These are phyloP conservation scores for Pollachius pollachius DNA, from an alignment of 2,113 vertebrate species.

Conservation along the genomic window DNA sequence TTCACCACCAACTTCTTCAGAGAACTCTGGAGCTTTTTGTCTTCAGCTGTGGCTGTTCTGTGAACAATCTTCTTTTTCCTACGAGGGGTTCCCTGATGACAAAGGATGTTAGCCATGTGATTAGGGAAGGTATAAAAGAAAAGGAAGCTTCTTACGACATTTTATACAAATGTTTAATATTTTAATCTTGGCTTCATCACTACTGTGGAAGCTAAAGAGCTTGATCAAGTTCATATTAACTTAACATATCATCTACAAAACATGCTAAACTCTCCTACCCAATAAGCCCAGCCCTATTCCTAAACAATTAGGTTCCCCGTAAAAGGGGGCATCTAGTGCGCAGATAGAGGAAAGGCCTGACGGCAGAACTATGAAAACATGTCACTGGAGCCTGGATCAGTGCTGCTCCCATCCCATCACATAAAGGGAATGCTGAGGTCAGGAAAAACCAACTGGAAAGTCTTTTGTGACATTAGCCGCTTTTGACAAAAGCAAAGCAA, in stretches of 20 bases:
- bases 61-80: conserved; percentile 99
- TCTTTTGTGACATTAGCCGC: conserved; percentile 8
- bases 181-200: no score
- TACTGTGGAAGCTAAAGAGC: no score
- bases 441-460: conserved; percentile 43
- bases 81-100: conserved; percentile 88
- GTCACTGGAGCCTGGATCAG: conserved; percentile 33
- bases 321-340: conserved; percentile 51
- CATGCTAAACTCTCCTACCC: not conserved
- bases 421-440: conserved; percentile 66
- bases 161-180: not conserved
- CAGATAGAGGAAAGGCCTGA: conserved; percentile 11
- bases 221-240: no score
- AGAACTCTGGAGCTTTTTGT: conserved; percentile 98
- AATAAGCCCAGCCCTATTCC: not conserved
- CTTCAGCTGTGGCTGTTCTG: conserved; percentile 96
- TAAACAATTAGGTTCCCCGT: conserved; percentile 17
- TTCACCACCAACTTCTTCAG: conserved; percentile 98
- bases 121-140: not conserved
- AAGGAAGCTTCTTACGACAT: not conserved
- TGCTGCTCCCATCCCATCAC: not conserved
- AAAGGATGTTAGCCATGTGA: conserved; percentile 15
- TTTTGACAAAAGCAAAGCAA: not conserved
- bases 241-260: no score
- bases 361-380: not conserved